Evolutionary conservation across 2,797 vertebrate genomes (phyloP), one percentile per base, ranked within the genome.

Genomic region (Siniperca undulata): DNA sequence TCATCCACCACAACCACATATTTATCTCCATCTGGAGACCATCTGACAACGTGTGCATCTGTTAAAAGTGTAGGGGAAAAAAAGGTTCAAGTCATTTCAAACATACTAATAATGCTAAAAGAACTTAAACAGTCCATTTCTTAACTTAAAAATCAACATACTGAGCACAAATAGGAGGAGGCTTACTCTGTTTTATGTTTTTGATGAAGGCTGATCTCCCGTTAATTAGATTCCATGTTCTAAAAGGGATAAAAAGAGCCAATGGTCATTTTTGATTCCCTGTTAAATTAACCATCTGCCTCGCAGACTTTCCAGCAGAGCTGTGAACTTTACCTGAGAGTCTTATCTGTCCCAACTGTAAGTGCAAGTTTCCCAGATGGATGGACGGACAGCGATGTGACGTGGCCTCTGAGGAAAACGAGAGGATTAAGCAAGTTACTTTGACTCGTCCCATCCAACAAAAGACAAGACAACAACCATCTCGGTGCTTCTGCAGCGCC

Each of bases 291-390:
- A 66, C 40, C 1, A 22, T 46, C 0, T 17, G 14, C 20, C 5
- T 7, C 1, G 30, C 1, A 3, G 11, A 42, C 8, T 19, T 24
- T 58, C 1, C 17, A 14, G 44, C 14, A 67, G 27, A 69, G 20
- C 13, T 24, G 56, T 34, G 19, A 1, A 1, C 87, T 92, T 92
- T 87, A 98, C 98, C 98, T 96, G 83, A 99, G 93, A 20, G 97
- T 99, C 88, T 97, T 99, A 92, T 99, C 99, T n/a, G 98, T 98
- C 75, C 99, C 99, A 0, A 99, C 98, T 40, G 98, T 97, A 44
- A 99, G 95, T 0, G 97, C 98, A 77, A 99, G 95, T 92, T 98
- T 99, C 87, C 99, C 99, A 58, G 98, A 99, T 0, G 98, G 99
- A 88, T 99, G 99, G 84, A 99, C 95, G 12, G 98, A 99, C 85